Conservation (phyloP, 1,140 invertebrate species). For the Varroa destructor region DNA sequence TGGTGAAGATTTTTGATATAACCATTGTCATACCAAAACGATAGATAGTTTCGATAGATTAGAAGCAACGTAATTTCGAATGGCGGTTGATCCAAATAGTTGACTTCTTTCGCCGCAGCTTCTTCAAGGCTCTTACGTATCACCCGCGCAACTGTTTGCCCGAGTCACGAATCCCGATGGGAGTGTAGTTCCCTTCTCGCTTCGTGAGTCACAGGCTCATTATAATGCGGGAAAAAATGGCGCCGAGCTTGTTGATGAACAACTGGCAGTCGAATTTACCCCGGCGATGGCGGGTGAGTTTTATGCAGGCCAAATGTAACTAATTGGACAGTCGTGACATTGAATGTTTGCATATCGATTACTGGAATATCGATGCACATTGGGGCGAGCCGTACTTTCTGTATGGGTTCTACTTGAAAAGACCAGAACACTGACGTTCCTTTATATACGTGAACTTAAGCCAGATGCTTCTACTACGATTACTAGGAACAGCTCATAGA, state of each 20-base stretch:
- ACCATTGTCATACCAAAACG: no score
- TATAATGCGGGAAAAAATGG: conserved; percentile 8
- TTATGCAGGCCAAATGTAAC: background rate
- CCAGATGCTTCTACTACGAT: no score
- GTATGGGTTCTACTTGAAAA: no score
- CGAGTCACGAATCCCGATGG: conserved; percentile 30
- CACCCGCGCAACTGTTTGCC: conserved; percentile 35
- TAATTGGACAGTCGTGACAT: no score
- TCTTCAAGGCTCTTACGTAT: conserved; percentile 30
- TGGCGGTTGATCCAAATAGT: background rate
- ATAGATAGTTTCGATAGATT: background rate
- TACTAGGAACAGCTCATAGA: no score
- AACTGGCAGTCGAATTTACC: conserved; percentile 57
- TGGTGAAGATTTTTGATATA: background rate
- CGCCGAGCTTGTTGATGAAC: conserved; percentile 20
- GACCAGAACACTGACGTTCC: no score
- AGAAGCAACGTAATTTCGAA: no score
- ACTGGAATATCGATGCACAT: no score
- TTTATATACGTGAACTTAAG: no score
- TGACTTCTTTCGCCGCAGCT: background rate
- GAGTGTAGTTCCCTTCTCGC: conserved; percentile 25
- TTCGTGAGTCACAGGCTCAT: conserved; percentile 29
- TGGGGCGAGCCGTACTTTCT: no score
- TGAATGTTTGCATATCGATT: no score
- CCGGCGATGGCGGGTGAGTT: conserved; percentile 42